Evolutionary conservation across 2,888 invertebrate genomes (phyloP), one percentile per base, ranked within the genome.

Genomic region (Drosophila villosipedis): DNA sequence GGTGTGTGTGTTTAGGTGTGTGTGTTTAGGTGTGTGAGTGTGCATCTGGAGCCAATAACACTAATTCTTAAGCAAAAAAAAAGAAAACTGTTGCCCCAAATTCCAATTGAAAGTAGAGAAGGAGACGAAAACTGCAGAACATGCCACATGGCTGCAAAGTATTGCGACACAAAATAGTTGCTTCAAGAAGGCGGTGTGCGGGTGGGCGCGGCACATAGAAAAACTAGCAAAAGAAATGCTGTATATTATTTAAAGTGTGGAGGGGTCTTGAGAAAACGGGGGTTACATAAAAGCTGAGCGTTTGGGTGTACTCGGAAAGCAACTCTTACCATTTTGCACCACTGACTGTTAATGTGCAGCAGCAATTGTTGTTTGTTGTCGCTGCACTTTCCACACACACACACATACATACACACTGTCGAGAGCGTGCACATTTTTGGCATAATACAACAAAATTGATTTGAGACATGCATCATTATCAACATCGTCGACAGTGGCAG

Each of bases 361-460:
- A 61, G 66, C 33, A 41, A 43, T 28, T 47, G 39, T 4, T 52
- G 50, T 25, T 47, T 16, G 47, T 10, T 47, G 53, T n/a, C 52
- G 52, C 47, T 61, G 64, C 35, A 47, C 47, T 47, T 25, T 47
- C 16, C 19, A n/a, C 55, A 37, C 19, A 28, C 19, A 9, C 3
- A 28, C 16, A 30, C 0, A 28, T 0, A 28, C 4, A 28, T 4
- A 50, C 16, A 19, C 9, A 19, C 12, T 5, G 3, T 1, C 22
- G 28, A 60, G 72, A 61, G 68, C 66, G 68, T 54, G 76, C 80
- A 80, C 83, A 85, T 77, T 85, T 88, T 91, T 80, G 91, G 89
- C 83, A 89, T 86, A 91, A 90, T 90, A 83, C 79, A 90, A 84
- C 81, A 88, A 91, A 91, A 91, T 91, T 91, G 91, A 91, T 91